Percentiles rank a stretch among this genome's conserved stretches.
Conservation (phyloP, 2,797 vertebrate genomes). For the Aplochiton taeniatus region DNA sequence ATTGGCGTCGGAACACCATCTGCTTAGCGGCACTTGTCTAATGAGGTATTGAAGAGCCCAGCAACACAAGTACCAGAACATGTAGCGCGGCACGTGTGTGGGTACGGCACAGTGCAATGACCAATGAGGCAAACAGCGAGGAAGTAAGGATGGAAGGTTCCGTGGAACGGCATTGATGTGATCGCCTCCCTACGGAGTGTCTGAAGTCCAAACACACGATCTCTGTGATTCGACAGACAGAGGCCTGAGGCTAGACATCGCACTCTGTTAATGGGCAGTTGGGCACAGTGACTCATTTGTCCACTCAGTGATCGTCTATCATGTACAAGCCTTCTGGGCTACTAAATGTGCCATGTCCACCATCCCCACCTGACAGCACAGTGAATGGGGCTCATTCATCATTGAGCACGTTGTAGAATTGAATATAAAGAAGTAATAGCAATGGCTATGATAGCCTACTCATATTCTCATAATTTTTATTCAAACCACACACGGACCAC, state of each 20-base stretch:
- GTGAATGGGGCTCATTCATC: slow-evolving; percentile 42
- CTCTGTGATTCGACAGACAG: slow-evolving; percentile 34
- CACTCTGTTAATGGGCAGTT: slow-evolving; percentile 66
- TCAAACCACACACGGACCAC: neutral
- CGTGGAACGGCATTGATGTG: too few species aligned
- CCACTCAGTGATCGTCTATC: slow-evolving; percentile 60
- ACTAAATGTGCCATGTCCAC: slow-evolving; percentile 51
- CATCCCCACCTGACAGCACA: slow-evolving; percentile 20
- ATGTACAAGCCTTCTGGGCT: slow-evolving; percentile 25
- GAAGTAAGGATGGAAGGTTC: too few species aligned
- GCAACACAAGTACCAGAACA: too few species aligned
- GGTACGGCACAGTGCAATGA: slow-evolving; percentile 35
- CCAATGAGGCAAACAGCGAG: neutral
- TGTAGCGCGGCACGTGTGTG: too few species aligned
- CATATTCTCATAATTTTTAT: neutral
- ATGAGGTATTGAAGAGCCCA: slow-evolving; percentile 5
- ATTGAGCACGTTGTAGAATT: slow-evolving; percentile 13
- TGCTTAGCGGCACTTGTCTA: slow-evolving; percentile 41
- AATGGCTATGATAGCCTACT: slow-evolving; percentile 20
- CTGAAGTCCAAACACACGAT: neutral
- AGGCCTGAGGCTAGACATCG: slow-evolving; percentile 55
- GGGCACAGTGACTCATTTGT: slow-evolving; percentile 63
- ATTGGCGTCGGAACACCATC: slow-evolving; percentile 50
- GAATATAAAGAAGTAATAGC: slow-evolving; percentile 41
- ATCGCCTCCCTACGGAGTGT: too few species aligned